These are phyloP conservation scores for Lithobates pipiens DNA, from an alignment of 2,797 vertebrate genomes.

Conservation along the genomic window DNA sequence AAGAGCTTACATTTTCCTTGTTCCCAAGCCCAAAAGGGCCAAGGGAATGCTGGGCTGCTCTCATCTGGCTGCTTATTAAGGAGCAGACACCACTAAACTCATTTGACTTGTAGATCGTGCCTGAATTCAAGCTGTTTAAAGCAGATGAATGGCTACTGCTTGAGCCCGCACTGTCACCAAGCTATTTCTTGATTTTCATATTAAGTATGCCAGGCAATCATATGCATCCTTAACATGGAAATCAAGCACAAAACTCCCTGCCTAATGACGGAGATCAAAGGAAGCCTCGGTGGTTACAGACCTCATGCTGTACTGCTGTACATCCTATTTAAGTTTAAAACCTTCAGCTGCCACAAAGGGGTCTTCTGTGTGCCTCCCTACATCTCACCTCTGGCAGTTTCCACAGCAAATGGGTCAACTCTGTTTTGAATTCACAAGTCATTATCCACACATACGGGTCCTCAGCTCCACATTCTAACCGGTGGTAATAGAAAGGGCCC, in stretches of 20 bases:
- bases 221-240: constrained; percentile 62
- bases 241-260: constrained; percentile 59
- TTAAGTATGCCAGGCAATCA: constrained; percentile 58
- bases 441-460: constrained; percentile 52
- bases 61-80: constrained; percentile 60
- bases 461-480: constrained; percentile 39
- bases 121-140: constrained; percentile 56
- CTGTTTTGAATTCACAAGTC: constrained; percentile 52
- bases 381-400: constrained; percentile 50
- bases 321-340: constrained; percentile 60
- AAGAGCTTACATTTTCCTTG: constrained; percentile 49
- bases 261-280: constrained; percentile 62
- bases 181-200: constrained; percentile 57
- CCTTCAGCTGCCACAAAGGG: constrained; percentile 37
- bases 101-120: constrained; percentile 60
- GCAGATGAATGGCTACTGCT: constrained; percentile 62
- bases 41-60: constrained; percentile 41
- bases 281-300: constrained; percentile 54
- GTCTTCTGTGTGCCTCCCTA: constrained; percentile 30
- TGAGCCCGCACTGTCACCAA: constrained; percentile 51
- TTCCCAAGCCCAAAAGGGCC: constrained; percentile 39
- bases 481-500: constrained; percentile 49
- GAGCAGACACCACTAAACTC: constrained; percentile 57
- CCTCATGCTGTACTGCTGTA: constrained; percentile 52
- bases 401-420: constrained; percentile 50